Evolutionary conservation across 1,140 invertebrate genomes (phyloP), one percentile per base, ranked within the genome.

Genomic region (Pogonus chalceus): DNA sequence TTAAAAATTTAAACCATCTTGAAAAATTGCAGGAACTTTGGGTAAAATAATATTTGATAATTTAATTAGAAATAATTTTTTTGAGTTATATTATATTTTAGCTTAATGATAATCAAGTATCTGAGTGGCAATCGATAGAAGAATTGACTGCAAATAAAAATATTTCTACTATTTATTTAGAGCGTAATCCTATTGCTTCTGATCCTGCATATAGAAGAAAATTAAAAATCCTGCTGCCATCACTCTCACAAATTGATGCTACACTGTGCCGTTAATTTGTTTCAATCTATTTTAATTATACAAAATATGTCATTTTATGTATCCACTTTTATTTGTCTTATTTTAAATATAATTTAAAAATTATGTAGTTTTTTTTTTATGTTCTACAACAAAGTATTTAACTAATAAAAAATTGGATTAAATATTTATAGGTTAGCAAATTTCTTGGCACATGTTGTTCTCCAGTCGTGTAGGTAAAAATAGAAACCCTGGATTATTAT

Each of bases 221-320:
- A 73, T 78, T 98, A 18, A 96, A 91, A 70, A 68, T 97, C 35
- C 77, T 85, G 7, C 72, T 96, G 20, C 93, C 95, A 0, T 85
- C 85, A 65, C 72, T 99, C 20, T 77, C 79, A 49, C 95, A 98
- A 71, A 90, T 99, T 58, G 96, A 99, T 78, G 95, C 96, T 4
- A 97, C 93, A 23, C 70, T 94, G 56, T 93, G 90, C 72, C 79
- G 79, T 77, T 80, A 71, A 72, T 56, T 48, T 37, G 21, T 37
- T 7, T 14, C 18, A 43, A 12, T 12, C 18, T 18, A 43, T 43
- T 12, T 43, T 31, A 4, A 31, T 14, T 31, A 31, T 7, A 31
- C 26, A 31, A 31, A 31, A 31, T 31, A 14, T 14, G 26, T 31
- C 14, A 31, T 31, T 31, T 31, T 31, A 31, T 31, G 4, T n/a